Conservation (phyloP, 2,888 invertebrate genomes). For the Theodoxus fluviatilis region DNA sequence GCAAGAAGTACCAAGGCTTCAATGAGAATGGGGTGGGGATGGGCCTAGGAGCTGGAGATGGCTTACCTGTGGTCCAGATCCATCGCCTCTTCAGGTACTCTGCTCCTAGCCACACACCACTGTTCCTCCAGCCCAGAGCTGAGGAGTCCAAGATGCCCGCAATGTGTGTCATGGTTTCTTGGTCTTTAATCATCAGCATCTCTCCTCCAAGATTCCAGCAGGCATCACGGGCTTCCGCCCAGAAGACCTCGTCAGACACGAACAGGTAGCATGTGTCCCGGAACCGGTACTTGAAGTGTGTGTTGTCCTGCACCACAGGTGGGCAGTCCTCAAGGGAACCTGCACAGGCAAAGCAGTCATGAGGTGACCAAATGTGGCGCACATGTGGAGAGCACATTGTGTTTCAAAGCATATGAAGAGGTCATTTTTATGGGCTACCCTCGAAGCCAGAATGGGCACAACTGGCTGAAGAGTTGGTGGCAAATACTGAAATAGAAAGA, state of each 20-base stretch:
- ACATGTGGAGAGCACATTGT: too few species aligned
- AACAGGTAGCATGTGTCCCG: slow-evolving; percentile 49
- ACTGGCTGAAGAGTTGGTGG: too few species aligned
- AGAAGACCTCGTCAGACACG: slow-evolving; percentile 45
- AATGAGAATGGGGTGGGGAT: background rate
- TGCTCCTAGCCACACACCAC: slow-evolving; percentile 57
- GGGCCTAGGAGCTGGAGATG: too few species aligned
- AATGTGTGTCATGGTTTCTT: slow-evolving; percentile 47
- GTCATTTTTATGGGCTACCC: too few species aligned
- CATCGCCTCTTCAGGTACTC: slow-evolving; percentile 40
- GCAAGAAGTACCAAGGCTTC: background rate
- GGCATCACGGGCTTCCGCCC: slow-evolving; percentile 44
- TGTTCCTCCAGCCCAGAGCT: slow-evolving; percentile 46
- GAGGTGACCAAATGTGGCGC: too few species aligned
- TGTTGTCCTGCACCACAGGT: slow-evolving; percentile 32
- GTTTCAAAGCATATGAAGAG: too few species aligned
- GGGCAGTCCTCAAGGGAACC: slow-evolving; percentile 39
- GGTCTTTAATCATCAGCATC: slow-evolving; percentile 41
- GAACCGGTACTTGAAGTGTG: slow-evolving; percentile 32
- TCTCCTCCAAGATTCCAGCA: slow-evolving; percentile 54
- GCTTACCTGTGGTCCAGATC: slow-evolving; percentile 54
- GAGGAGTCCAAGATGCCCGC: slow-evolving; percentile 37
- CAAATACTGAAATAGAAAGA: too few species aligned
- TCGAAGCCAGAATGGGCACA: too few species aligned
- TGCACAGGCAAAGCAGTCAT: too few species aligned